These are phyloP conservation scores for Dendrocopos noguchii DNA, from an alignment of 2,113 vertebrate genomes.

Conservation along the genomic window DNA sequence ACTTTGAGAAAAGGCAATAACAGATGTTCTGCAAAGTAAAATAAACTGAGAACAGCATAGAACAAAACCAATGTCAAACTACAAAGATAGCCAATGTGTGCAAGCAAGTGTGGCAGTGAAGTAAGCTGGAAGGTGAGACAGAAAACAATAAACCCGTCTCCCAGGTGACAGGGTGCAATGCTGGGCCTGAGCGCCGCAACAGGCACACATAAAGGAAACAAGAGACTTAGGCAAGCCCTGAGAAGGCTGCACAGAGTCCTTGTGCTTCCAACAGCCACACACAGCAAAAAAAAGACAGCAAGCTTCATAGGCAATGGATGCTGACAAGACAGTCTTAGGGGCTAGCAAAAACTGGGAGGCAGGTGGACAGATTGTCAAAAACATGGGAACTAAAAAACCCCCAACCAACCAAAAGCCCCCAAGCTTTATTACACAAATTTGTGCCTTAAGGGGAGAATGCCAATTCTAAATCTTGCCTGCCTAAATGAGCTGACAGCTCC, in stretches of 20 bases:
- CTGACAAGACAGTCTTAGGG: background rate
- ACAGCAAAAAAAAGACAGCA: background rate
- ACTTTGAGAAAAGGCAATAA: background rate
- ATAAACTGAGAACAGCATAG: background rate
- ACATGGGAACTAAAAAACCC: background rate
- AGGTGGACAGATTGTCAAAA: background rate
- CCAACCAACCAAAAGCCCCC: fast-evolving
- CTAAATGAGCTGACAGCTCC: background rate
- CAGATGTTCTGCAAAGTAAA: background rate
- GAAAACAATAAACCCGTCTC: background rate
- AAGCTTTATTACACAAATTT: background rate
- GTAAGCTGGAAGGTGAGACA: background rate
- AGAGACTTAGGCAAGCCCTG: background rate
- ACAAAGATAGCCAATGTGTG: background rate
- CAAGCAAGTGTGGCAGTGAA: background rate
- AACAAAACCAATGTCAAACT: background rate
- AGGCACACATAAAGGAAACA: background rate
- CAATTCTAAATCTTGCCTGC: background rate
- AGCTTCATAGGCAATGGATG: background rate
- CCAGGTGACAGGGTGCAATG: background rate
- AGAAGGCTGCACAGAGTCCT: background rate
- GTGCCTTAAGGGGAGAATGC: too few relatives aligned
- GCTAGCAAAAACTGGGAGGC: background rate
- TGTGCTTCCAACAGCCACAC: fast-evolving
- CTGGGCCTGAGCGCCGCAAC: background rate